phyloP scores from a whole-genome alignment of 2,888 invertebrate genomes.

The Desoria tigrina region DNA sequence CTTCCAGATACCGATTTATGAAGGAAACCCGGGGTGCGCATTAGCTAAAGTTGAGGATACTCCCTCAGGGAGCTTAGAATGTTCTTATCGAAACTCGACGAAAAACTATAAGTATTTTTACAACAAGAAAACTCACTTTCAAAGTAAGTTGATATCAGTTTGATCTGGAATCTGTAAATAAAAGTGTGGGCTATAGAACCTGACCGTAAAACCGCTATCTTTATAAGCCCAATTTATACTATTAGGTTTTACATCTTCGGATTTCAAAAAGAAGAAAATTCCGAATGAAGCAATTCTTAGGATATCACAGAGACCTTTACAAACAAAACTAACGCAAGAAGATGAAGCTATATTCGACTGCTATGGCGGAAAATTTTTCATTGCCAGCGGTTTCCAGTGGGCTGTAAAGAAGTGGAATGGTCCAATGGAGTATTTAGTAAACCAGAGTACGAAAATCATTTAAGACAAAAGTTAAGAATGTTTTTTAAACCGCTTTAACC shows the following conservation, averaged over 20 bases:
- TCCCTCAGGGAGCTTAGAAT: conserved; percentile 28
- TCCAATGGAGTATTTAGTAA: conserved; percentile 25
- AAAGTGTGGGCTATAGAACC: background rate
- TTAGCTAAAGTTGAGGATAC: conserved; percentile 15
- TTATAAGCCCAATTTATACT: background rate
- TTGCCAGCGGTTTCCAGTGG: conserved; percentile 37
- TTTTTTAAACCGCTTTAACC: background rate
- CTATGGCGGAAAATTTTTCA: conserved; percentile 31
- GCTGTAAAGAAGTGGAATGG: conserved; percentile 21
- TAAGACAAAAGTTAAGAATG: too few relatives aligned
- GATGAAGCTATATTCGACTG: conserved; percentile 30
- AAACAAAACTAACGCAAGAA: background rate
- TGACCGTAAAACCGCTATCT: background rate
- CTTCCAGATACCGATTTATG: conserved; percentile 29
- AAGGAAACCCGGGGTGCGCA: conserved; percentile 28
- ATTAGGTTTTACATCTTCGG: conserved; percentile 3
- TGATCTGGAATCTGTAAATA: background rate
- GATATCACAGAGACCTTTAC: conserved; percentile 1
- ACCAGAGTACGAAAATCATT: conserved; percentile 23
- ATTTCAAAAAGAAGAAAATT: conserved; percentile 13
- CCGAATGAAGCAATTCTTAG: background rate
- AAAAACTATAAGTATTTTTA: conserved; percentile 27
- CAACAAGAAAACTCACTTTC: background rate
- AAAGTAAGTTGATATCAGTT: conserved; percentile 10
- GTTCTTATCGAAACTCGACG: conserved; percentile 20